Evolutionary conservation across 2,113 vertebrate species (phyloP).

Genomic region (Gobius niger): DNA sequence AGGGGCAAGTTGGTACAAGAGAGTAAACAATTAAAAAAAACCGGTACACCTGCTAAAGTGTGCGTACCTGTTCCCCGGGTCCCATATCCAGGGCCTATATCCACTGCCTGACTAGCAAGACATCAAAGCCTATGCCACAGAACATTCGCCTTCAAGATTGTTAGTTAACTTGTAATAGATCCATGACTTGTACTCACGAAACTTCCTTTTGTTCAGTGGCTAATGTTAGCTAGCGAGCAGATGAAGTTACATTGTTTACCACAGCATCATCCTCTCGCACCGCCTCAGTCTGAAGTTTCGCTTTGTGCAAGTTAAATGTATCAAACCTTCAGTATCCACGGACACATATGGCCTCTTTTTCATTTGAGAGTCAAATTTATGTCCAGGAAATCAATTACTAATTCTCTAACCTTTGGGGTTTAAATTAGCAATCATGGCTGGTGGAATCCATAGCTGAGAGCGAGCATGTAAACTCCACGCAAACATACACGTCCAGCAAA

Average conservation of each 20-base stretch:
- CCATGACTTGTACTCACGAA: constrained; percentile 12
- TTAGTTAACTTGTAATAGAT: constrained; percentile 44
- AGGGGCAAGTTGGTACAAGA: too few species aligned
- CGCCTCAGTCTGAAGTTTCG: constrained; percentile 67
- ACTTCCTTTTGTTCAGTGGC: constrained; percentile 67
- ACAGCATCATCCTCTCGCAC: constrained; percentile 70
- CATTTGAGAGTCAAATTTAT: constrained; percentile 51
- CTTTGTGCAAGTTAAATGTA: constrained; percentile 55
- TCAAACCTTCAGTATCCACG: constrained; percentile 66
- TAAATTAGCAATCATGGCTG: constrained; percentile 84
- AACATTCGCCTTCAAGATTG: constrained; percentile 59
- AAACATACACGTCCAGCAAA: constrained; percentile 57
- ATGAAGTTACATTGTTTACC: constrained; percentile 79
- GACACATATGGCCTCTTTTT: constrained; percentile 43
- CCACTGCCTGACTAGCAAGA: background rate
- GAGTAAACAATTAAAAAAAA: too few species aligned
- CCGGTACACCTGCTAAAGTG: background rate
- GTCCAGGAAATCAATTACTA: constrained; percentile 70
- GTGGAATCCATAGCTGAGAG: constrained; percentile 69
- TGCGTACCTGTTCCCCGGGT: too few species aligned
- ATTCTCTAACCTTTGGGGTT: constrained; percentile 77
- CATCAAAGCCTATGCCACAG: background rate
- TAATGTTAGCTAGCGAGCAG: constrained; percentile 68
- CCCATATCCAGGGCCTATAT: too few species aligned
- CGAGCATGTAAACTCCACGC: constrained; percentile 34